Conservation (phyloP, 2,888 invertebrate genomes). For the Biston betularia region DNA sequence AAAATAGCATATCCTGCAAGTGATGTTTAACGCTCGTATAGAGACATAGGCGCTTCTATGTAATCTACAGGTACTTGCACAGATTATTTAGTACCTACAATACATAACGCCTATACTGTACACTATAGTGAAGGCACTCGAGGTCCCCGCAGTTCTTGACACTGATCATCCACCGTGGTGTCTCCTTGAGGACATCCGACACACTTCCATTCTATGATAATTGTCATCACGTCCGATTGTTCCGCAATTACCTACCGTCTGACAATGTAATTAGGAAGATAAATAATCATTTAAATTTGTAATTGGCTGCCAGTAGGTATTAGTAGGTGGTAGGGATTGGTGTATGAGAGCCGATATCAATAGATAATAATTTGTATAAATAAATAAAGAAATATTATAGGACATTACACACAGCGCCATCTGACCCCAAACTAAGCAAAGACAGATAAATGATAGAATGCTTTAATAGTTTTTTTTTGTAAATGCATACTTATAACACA, state of each 20-base stretch:
- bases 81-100: neutral
- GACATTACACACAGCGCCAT: too few species aligned
- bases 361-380: neutral
- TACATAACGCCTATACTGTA: neutral
- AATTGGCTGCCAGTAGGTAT: slow-evolving; percentile 9
- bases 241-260: slow-evolving; percentile 38
- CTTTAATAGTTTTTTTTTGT: too few species aligned
- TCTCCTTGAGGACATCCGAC: slow-evolving; percentile 77
- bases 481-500: too few species aligned
- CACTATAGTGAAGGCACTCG: slow-evolving; percentile 42
- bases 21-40: too few species aligned
- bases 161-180: slow-evolving; percentile 68
- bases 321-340: too few species aligned
- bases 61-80: too few species aligned
- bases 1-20: too few species aligned
- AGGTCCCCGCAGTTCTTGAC: slow-evolving; percentile 65
- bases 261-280: slow-evolving; percentile 25
- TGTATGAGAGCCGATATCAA: neutral
- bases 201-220: slow-evolving; percentile 56
- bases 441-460: too few species aligned
- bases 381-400: too few species aligned
- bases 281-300: slow-evolving; percentile 13
- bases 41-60: too few species aligned
- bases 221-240: slow-evolving; percentile 49
- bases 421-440: too few species aligned